phyloP scores from a whole-genome alignment of 2,113 vertebrate genomes.

The Platichthys flesus region DNA sequence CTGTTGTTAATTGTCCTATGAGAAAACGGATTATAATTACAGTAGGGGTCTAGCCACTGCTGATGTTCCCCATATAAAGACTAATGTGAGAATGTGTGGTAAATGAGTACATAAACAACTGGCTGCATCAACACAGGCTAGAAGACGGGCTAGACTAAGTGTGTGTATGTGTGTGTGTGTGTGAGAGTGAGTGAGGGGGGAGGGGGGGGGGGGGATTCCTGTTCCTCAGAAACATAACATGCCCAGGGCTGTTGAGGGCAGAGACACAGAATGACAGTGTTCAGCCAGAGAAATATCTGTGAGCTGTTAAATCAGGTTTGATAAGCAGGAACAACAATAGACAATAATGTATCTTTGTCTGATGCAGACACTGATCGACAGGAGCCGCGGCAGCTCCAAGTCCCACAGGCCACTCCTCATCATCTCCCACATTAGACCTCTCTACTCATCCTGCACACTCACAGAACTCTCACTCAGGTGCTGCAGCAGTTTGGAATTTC shows the following conservation, averaged over 20 bases:
- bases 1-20: not conserved
- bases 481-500: not conserved
- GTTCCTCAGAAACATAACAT: conserved; percentile 69
- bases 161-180: conserved; percentile 26
- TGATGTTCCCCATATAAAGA: not conserved
- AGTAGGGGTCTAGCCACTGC: not conserved
- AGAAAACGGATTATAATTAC: not conserved
- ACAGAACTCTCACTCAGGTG: not conserved
- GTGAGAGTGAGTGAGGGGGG: conserved; percentile 17
- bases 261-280: conserved; percentile 70
- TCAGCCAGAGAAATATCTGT: conserved; percentile 74
- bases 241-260: conserved; percentile 70
- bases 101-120: conserved; percentile 19
- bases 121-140: not conserved
- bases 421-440: not conserved
- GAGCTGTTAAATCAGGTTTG: conserved; percentile 82
- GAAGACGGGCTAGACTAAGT: conserved; percentile 3
- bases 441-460: not conserved
- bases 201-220: conserved; percentile 46
- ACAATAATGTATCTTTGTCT: conserved; percentile 84
- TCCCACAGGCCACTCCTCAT: conserved; percentile 13
- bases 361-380: conserved; percentile 60
- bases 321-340: conserved; percentile 80
- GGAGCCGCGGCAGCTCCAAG: conserved; percentile 18
- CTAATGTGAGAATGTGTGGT: conserved; percentile 6